phyloP scores from a whole-genome alignment of 1,140 invertebrate genomes.

The Aphis craccivora region DNA sequence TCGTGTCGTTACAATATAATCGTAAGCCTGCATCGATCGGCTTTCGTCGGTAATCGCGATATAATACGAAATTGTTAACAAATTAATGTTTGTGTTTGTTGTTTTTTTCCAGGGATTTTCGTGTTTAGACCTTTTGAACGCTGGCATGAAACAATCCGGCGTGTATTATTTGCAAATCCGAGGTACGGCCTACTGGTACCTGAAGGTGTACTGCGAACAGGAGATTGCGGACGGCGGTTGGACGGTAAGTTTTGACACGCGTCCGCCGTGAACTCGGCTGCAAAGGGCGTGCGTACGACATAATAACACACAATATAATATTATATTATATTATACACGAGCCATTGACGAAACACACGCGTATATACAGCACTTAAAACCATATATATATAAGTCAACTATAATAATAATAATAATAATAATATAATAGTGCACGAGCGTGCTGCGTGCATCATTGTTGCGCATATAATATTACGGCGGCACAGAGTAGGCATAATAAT shows the following conservation, averaged over 20 bases:
- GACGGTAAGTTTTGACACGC: conserved; percentile 75
- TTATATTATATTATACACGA: not conserved
- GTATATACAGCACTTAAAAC: not conserved
- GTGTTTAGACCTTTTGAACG: conserved; percentile 82
- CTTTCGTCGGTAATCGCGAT: not conserved
- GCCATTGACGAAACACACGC: not conserved
- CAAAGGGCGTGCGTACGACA: not conserved
- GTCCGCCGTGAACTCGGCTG: not conserved
- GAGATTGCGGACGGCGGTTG: conserved; percentile 89
- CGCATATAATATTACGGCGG: not conserved
- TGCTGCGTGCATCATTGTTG: not conserved
- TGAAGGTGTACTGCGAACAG: conserved; percentile 91
- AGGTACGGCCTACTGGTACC: conserved; percentile 89
- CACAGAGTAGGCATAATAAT: not conserved
- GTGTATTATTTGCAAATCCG: conserved; percentile 89
- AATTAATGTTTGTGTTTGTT: not conserved
- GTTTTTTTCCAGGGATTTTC: conserved; percentile 77
- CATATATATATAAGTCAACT: not conserved
- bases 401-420: not conserved
- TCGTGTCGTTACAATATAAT: not conserved
- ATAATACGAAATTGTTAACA: too few relatives aligned
- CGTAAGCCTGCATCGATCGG: not conserved
- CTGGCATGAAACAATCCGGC: conserved; percentile 83
- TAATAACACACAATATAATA: too few relatives aligned
- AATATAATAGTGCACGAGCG: not conserved